Percentiles rank a stretch among this genome's conserved stretches.
Evolutionary conservation across 2,113 vertebrate genomes (phyloP).

Genomic region (Gallinago undulata): DNA sequence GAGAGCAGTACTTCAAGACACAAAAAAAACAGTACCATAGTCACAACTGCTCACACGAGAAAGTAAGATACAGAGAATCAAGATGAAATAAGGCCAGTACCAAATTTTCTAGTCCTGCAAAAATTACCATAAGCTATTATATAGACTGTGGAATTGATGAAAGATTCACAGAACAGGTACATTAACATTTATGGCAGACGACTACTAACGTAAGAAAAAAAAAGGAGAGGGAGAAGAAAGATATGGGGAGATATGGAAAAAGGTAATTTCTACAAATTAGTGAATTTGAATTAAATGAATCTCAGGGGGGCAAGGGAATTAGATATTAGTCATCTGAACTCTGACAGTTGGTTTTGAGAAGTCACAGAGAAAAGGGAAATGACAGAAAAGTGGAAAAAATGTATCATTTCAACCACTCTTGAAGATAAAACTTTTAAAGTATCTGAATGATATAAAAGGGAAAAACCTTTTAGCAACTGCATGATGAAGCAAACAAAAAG

Average conservation of each 20-base stretch:
- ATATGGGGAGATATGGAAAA: background rate
- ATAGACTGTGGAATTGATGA: background rate
- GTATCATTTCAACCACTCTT: background rate
- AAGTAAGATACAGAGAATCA: background rate
- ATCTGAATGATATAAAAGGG: background rate
- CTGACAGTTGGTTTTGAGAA: slow-evolving; percentile 26
- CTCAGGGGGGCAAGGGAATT: background rate
- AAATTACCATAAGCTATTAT: background rate
- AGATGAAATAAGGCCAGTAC: background rate
- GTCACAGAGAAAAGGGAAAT: background rate
- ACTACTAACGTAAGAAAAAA: background rate
- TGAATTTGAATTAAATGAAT: slow-evolving; percentile 6
- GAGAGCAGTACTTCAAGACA: background rate
- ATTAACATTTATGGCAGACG: background rate
- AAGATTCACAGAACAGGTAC: background rate
- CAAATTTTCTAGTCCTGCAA: background rate
- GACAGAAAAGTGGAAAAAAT: background rate
- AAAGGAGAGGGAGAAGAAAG: background rate
- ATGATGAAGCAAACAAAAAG: background rate
- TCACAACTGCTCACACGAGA: background rate
- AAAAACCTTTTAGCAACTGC: background rate
- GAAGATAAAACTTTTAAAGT: background rate
- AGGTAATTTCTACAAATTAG: background rate
- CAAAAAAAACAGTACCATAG: background rate
- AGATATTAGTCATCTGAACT: slow-evolving; percentile 24